Conservation (phyloP, 1,140 invertebrate genomes). For the Drosophila equinoxialis region DNA sequence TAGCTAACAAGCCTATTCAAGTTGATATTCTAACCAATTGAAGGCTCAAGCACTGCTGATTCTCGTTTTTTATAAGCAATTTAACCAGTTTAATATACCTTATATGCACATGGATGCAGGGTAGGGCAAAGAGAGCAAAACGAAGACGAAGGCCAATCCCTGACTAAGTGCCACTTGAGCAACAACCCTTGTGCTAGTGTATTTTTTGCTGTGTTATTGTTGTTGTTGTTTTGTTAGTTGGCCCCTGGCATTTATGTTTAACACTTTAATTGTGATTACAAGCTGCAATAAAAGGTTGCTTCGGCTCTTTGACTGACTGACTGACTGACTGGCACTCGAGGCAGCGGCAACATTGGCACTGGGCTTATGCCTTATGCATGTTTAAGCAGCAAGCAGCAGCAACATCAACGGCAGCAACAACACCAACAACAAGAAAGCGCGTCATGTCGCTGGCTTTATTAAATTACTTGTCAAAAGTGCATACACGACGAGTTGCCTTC, state of each 20-base stretch:
- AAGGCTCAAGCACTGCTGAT: too few relatives aligned
- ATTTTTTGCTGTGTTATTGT: background rate
- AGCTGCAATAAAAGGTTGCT: conserved; percentile 63
- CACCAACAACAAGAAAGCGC: conserved; percentile 51
- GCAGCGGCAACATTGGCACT: conserved; percentile 48
- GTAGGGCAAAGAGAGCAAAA: background rate
- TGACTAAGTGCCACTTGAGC: conserved; percentile 49
- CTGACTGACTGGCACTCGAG: conserved; percentile 65
- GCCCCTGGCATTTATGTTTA: conserved; percentile 76
- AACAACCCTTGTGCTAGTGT: conserved; percentile 59
- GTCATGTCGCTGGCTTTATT: conserved; percentile 79
- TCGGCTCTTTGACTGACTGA: conserved; percentile 37
- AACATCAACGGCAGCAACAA: conserved; percentile 30
- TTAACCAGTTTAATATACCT: background rate
- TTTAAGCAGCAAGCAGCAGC: conserved; percentile 55
- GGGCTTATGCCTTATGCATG: conserved; percentile 58
- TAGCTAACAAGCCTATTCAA: too few relatives aligned
- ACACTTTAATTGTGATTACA: conserved; percentile 82
- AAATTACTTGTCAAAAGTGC: conserved; percentile 81
- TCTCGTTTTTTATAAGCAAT: too few relatives aligned
- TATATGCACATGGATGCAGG: background rate
- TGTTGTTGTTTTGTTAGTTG: conserved; percentile 61
- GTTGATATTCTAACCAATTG: too few relatives aligned
- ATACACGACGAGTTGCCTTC: conserved; percentile 40
- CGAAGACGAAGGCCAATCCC: conserved; percentile 45